Percentiles rank a stretch among this genome's conserved stretches.
Evolutionary conservation across 2,113 vertebrate genomes (phyloP).

Genomic region (Plecotus auritus): DNA sequence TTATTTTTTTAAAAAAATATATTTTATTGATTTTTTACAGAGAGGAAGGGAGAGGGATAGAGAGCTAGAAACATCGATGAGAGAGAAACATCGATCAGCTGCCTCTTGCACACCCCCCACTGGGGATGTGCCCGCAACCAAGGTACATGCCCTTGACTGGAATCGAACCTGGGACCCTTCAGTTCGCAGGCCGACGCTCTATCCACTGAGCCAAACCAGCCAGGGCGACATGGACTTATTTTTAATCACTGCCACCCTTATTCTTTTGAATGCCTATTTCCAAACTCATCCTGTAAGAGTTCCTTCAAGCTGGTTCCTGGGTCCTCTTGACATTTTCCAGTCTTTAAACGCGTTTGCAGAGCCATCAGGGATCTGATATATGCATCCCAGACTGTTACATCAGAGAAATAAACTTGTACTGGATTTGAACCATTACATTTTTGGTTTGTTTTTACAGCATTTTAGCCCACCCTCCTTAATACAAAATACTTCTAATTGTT

Average conservation of each 20-base stretch:
- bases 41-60: no score
- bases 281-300: neutral
- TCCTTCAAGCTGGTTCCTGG: neutral
- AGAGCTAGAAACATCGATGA: no score
- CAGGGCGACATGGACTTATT: neutral
- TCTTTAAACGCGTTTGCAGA: neutral
- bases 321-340: neutral
- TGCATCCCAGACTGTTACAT: neutral
- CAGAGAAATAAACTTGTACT: neutral
- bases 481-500: neutral
- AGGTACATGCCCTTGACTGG: no score
- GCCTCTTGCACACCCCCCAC: no score
- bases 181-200: no score
- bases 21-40: no score
- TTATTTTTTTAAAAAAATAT: no score
- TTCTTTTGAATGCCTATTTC: neutral
- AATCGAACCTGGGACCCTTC: no score
- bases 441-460: neutral
- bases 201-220: no score
- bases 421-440: neutral
- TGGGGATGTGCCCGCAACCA: no score
- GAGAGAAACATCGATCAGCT: no score
- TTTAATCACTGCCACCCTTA: neutral
- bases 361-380: no score
- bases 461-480: neutral